phyloP scores from a whole-genome alignment of 2,797 vertebrate genomes.

The Phrynocephalus forsythii region DNA sequence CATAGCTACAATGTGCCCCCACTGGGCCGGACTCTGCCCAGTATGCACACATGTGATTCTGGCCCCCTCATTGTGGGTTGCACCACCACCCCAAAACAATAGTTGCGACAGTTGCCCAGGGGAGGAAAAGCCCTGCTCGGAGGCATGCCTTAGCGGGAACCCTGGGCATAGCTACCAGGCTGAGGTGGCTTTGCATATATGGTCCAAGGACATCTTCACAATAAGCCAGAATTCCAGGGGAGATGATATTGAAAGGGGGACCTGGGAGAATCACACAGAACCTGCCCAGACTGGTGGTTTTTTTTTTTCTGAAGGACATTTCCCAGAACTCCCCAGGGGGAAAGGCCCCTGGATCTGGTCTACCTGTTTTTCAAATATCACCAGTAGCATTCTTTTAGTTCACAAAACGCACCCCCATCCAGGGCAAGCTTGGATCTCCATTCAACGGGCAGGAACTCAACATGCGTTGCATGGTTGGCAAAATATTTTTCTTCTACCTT shows the following conservation, averaged over 20 bases:
- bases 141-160: too few species aligned
- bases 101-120: too few species aligned
- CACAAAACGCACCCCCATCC: slow-evolving; percentile 87
- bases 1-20: too few species aligned
- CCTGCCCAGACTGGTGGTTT: too few species aligned
- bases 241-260: background rate
- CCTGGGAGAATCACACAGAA: background rate
- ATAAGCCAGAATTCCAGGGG: background rate
- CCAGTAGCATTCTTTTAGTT: background rate
- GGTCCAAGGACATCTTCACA: background rate
- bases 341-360: too few species aligned
- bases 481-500: slow-evolving; percentile 98
- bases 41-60: too few species aligned
- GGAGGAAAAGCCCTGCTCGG: too few species aligned
- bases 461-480: slow-evolving; percentile 88
- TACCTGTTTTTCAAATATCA: background rate
- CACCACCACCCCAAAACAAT: too few species aligned
- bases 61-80: too few species aligned
- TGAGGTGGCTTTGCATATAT: background rate
- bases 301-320: too few species aligned
- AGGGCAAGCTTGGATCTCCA: slow-evolving; percentile 96
- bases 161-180: background rate
- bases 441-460: slow-evolving; percentile 97
- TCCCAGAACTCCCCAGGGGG: too few species aligned
- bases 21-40: too few species aligned